phyloP scores from a whole-genome alignment of 2,113 vertebrate species.

The Patagioenas fasciata region DNA sequence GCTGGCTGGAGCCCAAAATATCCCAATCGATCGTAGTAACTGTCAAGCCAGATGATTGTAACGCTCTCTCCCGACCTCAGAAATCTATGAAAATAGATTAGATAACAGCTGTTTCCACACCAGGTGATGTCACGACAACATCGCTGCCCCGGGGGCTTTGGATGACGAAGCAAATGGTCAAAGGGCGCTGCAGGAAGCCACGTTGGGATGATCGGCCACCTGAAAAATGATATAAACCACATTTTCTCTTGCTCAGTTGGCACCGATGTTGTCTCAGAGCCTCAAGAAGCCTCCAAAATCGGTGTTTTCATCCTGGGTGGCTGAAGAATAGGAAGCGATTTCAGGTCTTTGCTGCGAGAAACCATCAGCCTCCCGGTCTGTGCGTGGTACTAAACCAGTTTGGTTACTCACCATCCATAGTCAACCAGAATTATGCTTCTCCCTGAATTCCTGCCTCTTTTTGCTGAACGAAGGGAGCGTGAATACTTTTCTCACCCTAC shows the following conservation, averaged over 20 bases:
- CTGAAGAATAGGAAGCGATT: too few relatives aligned
- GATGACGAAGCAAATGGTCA: neutral
- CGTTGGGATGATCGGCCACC: fast-evolving
- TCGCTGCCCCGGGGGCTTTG: neutral
- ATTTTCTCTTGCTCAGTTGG: neutral
- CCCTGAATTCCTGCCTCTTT: neutral
- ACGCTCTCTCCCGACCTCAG: neutral
- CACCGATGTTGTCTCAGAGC: neutral
- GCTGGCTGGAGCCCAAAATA: neutral
- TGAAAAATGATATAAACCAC: neutral
- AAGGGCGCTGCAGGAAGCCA: neutral
- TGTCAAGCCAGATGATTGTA: neutral
- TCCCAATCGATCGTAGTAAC: neutral
- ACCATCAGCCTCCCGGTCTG: too few relatives aligned
- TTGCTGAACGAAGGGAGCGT: neutral
- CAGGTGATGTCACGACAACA: neutral
- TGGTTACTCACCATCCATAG: too few relatives aligned
- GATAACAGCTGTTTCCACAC: neutral
- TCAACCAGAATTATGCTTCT: too few relatives aligned
- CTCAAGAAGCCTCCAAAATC: neutral
- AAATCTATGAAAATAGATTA: neutral
- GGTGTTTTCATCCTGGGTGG: neutral
- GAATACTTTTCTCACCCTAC: neutral
- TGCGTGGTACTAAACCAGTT: too few relatives aligned
- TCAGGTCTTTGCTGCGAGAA: too few relatives aligned